Evolutionary conservation across 2,797 vertebrate species (phyloP), one percentile per base, ranked within the genome.

Genomic region (Brachymystax lenok): DNA sequence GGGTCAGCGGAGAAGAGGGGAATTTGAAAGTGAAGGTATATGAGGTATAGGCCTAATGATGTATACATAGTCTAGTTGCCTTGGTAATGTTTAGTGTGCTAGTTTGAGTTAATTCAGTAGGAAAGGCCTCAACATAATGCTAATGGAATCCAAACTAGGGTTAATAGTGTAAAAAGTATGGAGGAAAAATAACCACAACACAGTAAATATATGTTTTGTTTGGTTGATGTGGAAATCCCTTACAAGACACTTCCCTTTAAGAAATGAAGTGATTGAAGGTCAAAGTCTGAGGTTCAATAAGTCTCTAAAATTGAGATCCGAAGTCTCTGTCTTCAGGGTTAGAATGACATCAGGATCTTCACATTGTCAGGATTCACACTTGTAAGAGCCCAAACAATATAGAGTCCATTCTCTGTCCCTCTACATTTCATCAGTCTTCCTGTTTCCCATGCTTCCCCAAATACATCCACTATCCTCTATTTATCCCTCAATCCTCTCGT

Each of bases 401-500:
- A 66, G 54, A 28, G 28, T 24, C 54, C 28, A 8, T 52, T 24
- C 13, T 52, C 50, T 78, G 73, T 81, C 89, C 81, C 84, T 70
- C 8, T 74, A 77, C 83, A 87, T 89, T 84, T 85, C 82, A 90
- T 88, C 86, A 86, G 66, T 66, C 79, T 71, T 83, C 75, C 73
- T 80, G 84, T 81, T 86, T 78, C 78, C 84, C 78, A 79, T 85
- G 82, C 84, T 74, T 85, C 40, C 24, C 61, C 16, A 51, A 84
- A 84, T 87, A 87, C 84, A 87, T 88, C 83, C 75, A 17, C 86
- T 69, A 80, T 88, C 84, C 80, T 88, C 86, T 87, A 89, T 87
- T 83, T 86, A 86, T 88, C 87, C 84, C 82, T 92, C 87, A 83
- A 82, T 87, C 91, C 88, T 89, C 85, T 89, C 88, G 90, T 90